Percentiles rank a stretch among this genome's conserved stretches.
Evolutionary conservation across 1,140 invertebrate species (phyloP).

Genomic region (Brachionus koreanus): DNA sequence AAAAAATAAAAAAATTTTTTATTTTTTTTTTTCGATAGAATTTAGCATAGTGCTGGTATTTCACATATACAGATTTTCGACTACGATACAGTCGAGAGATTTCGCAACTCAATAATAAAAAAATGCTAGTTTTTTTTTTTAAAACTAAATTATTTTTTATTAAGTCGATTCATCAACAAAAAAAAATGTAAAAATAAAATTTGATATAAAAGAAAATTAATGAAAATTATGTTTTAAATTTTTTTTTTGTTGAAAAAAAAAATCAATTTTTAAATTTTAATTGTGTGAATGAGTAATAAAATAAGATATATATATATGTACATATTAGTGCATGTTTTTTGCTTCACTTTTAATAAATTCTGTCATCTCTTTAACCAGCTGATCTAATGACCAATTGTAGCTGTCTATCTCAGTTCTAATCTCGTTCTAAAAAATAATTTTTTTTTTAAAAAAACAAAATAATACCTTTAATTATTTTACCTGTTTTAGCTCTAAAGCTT

Average conservation of each 20-base stretch:
- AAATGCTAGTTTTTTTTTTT: neutral
- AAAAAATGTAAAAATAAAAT: neutral
- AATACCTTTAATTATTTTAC: neutral
- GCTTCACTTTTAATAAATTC: neutral
- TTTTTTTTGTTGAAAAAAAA: neutral
- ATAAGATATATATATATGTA: neutral
- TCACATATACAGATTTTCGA: neutral
- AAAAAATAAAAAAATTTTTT: too few species aligned
- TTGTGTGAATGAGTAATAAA: neutral
- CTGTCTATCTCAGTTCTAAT: neutral
- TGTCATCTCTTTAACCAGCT: neutral
- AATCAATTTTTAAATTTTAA: neutral
- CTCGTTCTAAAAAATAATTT: constrained; percentile 13
- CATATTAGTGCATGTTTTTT: neutral
- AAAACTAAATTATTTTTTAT: too few species aligned
- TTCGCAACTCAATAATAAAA: neutral
- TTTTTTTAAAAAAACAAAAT: neutral
- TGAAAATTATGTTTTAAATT: neutral
- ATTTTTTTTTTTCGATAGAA: neutral
- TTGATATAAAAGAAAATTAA: neutral
- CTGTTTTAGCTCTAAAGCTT: neutral
- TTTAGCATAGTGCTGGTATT: neutral
- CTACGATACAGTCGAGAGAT: neutral
- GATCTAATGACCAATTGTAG: neutral
- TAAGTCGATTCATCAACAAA: neutral